Percentiles rank a stretch among this genome's conserved stretches.
Conservation (phyloP, 2,113 vertebrate genomes). For the Mobula birostris region DNA sequence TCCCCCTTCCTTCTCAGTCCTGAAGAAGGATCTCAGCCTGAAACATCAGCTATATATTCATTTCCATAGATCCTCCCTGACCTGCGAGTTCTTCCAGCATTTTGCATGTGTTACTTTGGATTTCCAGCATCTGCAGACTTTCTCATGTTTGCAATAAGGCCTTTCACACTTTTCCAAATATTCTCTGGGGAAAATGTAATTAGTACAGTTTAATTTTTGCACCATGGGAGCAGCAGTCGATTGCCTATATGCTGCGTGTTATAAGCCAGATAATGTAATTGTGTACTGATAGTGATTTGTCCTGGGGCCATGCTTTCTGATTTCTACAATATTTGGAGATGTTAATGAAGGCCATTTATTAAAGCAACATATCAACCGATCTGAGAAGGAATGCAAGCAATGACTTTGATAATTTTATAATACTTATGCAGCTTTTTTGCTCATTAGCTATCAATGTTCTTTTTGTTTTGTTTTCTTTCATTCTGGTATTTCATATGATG, state of each 20-base stretch:
- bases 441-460: not conserved
- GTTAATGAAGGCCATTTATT: not conserved
- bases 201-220: not conserved
- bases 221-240: not conserved
- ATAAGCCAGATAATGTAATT: not conserved
- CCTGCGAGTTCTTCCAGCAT: no score
- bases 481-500: no score
- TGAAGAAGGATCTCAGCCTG: no score
- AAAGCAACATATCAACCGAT: no score
- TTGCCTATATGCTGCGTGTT: no score
- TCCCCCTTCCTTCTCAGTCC: no score
- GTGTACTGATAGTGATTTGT: not conserved
- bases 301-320: not conserved
- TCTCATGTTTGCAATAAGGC: not conserved
- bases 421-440: not conserved
- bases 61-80: no score
- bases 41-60: no score
- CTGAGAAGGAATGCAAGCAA: not conserved
- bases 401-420: not conserved
- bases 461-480: not conserved
- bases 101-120: no score
- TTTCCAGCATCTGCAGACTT: no score
- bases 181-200: slow-evolving; percentile 2
- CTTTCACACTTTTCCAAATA: not conserved
- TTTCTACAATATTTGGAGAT: not conserved